A percentile compares a stretch with the other conserved stretches of the same genome.
Conservation (phyloP, 2,797 vertebrate genomes). For the Acropternis orthonyx region DNA sequence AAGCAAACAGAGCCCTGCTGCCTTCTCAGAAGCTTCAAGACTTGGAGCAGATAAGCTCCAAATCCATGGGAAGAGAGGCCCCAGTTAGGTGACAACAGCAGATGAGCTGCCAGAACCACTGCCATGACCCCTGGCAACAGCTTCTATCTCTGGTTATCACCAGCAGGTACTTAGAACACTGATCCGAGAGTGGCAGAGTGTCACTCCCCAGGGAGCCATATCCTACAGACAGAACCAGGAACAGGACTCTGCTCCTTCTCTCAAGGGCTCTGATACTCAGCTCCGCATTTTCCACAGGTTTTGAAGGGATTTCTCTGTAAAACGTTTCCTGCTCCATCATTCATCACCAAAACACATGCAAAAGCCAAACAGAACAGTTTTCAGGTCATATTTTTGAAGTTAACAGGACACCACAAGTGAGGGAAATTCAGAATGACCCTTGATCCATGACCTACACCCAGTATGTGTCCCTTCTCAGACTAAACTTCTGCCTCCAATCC, state of each 20-base stretch:
- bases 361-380: background rate
- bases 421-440: background rate
- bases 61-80: background rate
- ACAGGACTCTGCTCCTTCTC: background rate
- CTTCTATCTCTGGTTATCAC: background rate
- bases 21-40: background rate
- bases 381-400: background rate
- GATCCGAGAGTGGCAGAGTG: background rate
- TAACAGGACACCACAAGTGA: background rate
- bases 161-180: background rate
- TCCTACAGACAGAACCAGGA: background rate
- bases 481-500: background rate
- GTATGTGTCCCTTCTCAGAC: background rate
- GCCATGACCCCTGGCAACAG: background rate
- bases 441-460: accelerated
- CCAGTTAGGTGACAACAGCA: background rate
- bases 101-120: background rate
- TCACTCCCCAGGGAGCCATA: background rate
- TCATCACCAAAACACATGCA: background rate
- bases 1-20: background rate
- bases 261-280: background rate
- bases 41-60: background rate
- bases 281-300: background rate
- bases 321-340: background rate
- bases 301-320: background rate